Evolutionary conservation across 2,797 vertebrate species (phyloP).

Genomic region (Telmatherina bonti): DNA sequence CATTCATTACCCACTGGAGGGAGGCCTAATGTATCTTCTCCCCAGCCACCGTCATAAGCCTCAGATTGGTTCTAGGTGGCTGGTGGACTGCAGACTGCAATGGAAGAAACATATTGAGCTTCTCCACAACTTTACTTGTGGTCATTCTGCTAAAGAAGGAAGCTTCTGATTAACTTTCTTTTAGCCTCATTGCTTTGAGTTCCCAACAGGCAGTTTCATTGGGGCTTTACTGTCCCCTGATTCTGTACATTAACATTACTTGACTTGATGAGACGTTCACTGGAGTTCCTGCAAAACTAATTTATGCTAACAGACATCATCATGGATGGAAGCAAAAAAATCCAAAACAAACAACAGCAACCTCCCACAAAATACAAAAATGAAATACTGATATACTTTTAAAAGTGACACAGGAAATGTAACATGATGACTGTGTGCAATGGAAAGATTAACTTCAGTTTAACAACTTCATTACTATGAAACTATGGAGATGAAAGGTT

Average conservation of each 20-base stretch:
- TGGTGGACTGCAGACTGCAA: conserved; percentile 70
- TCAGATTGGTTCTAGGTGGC: conserved; percentile 80
- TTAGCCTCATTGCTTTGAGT: conserved; percentile 77
- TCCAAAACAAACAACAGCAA: neutral
- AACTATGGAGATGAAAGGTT: neutral
- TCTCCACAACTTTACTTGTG: conserved; percentile 76
- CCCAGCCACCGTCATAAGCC: conserved; percentile 76
- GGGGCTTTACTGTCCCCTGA: conserved; percentile 59
- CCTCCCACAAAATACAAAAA: conserved; percentile 7
- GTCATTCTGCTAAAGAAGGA: conserved; percentile 75
- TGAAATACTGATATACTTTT: conserved; percentile 7
- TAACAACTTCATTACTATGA: neutral
- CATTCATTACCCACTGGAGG: conserved; percentile 80
- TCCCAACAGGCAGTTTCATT: conserved; percentile 66
- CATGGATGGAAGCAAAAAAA: conserved; percentile 37
- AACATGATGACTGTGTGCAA: neutral
- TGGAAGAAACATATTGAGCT: conserved; percentile 75
- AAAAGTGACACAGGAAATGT: conserved; percentile 5
- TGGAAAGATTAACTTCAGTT: neutral
- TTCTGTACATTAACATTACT: conserved; percentile 73
- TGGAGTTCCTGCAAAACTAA: conserved; percentile 59
- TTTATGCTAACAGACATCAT: conserved; percentile 63
- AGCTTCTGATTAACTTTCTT: conserved; percentile 79
- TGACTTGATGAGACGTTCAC: conserved; percentile 72
- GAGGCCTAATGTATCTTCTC: conserved; percentile 81